Percentiles rank a stretch among this genome's conserved stretches.
Evolutionary conservation across 2,888 invertebrate species (phyloP).

Genomic region (Cephus pygmeus): DNA sequence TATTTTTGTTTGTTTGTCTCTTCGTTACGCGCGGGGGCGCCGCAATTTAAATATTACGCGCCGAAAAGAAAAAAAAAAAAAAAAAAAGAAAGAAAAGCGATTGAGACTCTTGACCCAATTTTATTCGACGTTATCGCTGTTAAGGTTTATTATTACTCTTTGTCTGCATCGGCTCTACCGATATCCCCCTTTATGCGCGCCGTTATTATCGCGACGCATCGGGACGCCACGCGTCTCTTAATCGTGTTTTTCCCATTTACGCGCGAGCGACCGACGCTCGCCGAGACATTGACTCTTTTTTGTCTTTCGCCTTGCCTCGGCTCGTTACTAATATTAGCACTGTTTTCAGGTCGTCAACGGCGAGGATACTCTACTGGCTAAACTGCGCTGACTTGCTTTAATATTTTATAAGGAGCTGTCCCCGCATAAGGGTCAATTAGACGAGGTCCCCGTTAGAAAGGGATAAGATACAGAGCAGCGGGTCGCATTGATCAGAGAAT

Average conservation of each 20-base stretch:
- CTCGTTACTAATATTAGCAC: not conserved
- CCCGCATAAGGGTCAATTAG: not conserved
- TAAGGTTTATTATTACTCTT: not conserved
- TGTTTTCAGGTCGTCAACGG: not conserved
- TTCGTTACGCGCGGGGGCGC: not conserved
- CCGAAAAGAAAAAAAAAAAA: not conserved
- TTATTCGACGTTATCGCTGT: not conserved
- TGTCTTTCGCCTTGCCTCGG: not conserved
- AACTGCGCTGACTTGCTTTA: not conserved
- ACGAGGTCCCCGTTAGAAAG: not conserved
- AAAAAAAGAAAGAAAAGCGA: not conserved
- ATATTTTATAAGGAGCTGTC: not conserved
- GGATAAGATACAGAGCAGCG: too few relatives aligned
- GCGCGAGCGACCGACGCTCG: not conserved
- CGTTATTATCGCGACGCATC: not conserved
- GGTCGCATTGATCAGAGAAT: not conserved
- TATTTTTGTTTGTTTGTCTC: not conserved
- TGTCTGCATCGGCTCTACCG: not conserved
- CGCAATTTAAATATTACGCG: not conserved
- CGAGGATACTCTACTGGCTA: not conserved
- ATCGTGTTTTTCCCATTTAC: not conserved
- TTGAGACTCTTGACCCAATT: not conserved
- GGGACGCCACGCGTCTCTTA: not conserved
- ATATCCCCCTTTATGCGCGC: not conserved
- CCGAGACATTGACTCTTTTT: not conserved